Evolutionary conservation across 2,888 invertebrate species (phyloP).

Genomic region (Polydrusus cervinus): DNA sequence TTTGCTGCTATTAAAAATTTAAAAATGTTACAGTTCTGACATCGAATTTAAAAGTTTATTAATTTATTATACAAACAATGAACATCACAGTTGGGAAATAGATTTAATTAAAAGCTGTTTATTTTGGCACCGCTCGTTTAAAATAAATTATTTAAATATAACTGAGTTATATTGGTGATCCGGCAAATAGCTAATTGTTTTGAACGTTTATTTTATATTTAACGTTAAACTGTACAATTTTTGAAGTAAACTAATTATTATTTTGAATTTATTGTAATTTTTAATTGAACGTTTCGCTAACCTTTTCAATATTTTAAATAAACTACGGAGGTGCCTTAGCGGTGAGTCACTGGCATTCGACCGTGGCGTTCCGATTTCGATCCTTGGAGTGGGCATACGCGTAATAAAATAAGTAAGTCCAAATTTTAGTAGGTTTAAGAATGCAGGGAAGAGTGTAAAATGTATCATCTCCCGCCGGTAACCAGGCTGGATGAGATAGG

Average conservation of each 20-base stretch:
- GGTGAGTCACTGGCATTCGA: no score
- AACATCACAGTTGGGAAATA: neutral
- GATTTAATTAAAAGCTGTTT: constrained; percentile 5
- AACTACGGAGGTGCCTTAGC: no score
- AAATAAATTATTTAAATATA: neutral
- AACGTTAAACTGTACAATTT: neutral
- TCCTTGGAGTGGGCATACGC: no score
- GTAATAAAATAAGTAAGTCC: no score
- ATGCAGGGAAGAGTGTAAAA: no score
- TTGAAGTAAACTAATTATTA: neutral
- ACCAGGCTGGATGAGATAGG: no score
- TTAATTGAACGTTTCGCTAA: no score
- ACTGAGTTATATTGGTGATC: neutral
- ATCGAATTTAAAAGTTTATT: neutral
- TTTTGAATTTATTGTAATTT: no score
- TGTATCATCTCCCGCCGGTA: no score
- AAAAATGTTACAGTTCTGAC: constrained; percentile 2
- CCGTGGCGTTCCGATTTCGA: no score
- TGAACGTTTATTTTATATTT: neutral
- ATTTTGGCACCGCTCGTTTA: neutral
- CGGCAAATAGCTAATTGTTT: neutral
- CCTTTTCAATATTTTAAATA: no score
- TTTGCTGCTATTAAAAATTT: neutral
- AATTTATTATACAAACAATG: neutral
- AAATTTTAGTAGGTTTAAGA: no score